Conservation (phyloP, 2,797 vertebrate species). For the Geotria australis region DNA sequence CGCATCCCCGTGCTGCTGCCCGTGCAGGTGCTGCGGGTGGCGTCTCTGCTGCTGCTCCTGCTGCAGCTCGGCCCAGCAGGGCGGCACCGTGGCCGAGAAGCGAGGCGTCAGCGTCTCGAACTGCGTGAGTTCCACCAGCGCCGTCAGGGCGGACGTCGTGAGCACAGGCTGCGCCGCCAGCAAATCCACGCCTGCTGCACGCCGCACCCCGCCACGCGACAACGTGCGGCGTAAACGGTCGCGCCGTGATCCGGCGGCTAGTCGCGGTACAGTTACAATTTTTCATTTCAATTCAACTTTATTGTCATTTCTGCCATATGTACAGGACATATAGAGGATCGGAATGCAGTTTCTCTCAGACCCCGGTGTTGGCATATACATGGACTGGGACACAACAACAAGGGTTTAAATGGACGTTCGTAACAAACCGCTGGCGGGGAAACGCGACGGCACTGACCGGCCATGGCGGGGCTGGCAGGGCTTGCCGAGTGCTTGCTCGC, state of each 20-base stretch:
- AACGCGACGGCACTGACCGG: constrained; percentile 21
- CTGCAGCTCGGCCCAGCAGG: constrained; percentile 92
- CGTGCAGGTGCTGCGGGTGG: constrained; percentile 83
- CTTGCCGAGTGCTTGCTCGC: constrained; percentile 64
- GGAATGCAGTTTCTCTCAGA: no score
- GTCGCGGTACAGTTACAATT: no score
- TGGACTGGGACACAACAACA: no score
- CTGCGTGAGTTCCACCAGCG: constrained; percentile 73
- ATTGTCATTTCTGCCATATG: no score
- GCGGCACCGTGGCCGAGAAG: constrained; percentile 87
- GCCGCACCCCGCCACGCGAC: no score
- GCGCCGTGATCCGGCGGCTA: no score
- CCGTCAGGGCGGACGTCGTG: constrained; percentile 29
- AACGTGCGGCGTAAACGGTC: no score
- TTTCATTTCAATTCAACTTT: no score
- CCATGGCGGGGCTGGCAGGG: constrained; percentile 77
- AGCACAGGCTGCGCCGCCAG: constrained; percentile 58
- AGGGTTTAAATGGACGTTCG: no score
- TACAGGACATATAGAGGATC: no score
- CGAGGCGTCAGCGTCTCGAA: constrained; percentile 87
- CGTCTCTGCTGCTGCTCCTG: constrained; percentile 90
- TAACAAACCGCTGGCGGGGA: background rate
- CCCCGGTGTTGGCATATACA: no score
- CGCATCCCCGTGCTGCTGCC: constrained; percentile 89
- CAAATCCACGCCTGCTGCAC: constrained; percentile 51